Base-by-base conservation (phyloP, 2,113 vertebrate genomes). In the Prietella phreatophila region DNA sequence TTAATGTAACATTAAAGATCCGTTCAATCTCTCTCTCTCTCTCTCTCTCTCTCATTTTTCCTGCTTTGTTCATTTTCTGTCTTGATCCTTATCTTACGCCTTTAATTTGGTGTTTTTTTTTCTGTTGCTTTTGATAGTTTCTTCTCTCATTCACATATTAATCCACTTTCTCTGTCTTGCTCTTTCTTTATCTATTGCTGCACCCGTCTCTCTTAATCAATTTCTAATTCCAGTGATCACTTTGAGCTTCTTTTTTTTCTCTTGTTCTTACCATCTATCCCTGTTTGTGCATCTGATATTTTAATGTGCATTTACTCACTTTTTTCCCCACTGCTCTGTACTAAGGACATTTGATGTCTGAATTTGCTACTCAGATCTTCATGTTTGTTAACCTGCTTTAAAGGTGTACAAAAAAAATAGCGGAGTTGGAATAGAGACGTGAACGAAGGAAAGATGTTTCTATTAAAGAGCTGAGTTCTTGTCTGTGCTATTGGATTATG, bases 201-300 rank as follows among this genome's bases (percentile, higher is more conserved):
- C 30, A 20, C 9, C 36, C 33, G 2, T 10, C 17, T 39, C 36
- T 39, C 19, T 73, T 56, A 22, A 36, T 61, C 30, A 60, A 36
- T 58, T 39, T 6, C 30, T 39, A 5, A 42, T 76, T 58, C 33
- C 15, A 53, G 55, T 19, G 19, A 69, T 76, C 30, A 25, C 25
- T 42, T 42, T 42, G 71, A 75, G 42, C 7, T 39, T 83, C 25
- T 79, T 33, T 60, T 22, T 80, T 2, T 69, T 50, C 42, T 65
- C 17, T 84, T 50, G 1, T 76, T 58, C 79, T n/a, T n/a, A 69
- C 30, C 17, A 20, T 36, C 75, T 60, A 17, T 39, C 65, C 7
- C 5, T 25, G 56, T 42, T 25, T 33, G 25, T 69, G 33, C 2
- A 65, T 87, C 85, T 88, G 85, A 90, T 90, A 91, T 94, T 94